phyloP scores from a whole-genome alignment of 2,113 vertebrate species.

The Zosterops lateralis region DNA sequence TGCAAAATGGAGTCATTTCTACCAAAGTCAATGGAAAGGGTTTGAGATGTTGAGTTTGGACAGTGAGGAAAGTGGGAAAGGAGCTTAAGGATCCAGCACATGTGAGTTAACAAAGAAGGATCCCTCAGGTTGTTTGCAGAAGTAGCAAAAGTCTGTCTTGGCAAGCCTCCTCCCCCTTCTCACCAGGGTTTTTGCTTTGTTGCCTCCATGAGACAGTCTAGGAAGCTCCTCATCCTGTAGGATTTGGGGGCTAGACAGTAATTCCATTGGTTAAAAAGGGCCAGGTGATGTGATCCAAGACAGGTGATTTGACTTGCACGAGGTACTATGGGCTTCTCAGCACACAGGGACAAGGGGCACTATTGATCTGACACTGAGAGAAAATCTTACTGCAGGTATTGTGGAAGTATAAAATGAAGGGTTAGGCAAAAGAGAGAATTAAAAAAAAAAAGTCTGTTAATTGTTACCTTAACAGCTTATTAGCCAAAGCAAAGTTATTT shows the following conservation, averaged over 20 bases:
- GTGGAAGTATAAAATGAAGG: background rate
- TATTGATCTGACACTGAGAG: background rate
- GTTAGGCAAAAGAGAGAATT: background rate
- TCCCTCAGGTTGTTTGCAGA: background rate
- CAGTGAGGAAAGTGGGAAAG: background rate
- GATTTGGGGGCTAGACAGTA: background rate
- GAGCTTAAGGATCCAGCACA: background rate
- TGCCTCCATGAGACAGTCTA: background rate
- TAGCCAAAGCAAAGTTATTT: background rate
- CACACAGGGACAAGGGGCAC: fast-evolving
- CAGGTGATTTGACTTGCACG: background rate
- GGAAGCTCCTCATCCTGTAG: background rate
- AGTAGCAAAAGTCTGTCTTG: background rate
- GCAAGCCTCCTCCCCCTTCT: background rate
- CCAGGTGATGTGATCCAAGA: background rate
- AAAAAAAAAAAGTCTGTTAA: background rate
- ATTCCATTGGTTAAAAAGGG: background rate
- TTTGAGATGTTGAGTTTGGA: background rate
- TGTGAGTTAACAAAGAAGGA: background rate
- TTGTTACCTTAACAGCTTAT: background rate
- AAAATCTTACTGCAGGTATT: background rate
- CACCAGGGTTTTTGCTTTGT: background rate
- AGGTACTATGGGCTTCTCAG: background rate
- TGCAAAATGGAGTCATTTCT: background rate
- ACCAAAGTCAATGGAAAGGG: background rate